Conservation (phyloP, 2,113 vertebrate species). For the Chauna torquata region DNA sequence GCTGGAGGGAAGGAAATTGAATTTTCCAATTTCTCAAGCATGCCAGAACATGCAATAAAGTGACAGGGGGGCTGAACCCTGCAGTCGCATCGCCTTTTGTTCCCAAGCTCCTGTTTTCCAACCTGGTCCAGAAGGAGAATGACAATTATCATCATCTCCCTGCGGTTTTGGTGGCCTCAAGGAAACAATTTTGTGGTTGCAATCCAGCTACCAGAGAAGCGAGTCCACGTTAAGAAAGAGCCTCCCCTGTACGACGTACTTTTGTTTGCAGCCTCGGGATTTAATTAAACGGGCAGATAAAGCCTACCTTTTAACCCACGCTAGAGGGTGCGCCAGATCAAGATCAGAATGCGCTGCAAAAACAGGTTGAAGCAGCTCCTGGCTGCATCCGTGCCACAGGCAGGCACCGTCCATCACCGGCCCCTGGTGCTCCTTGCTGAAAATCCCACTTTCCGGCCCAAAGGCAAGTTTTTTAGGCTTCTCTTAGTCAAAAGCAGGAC, state of each 20-base stretch:
- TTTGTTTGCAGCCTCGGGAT: constrained; percentile 43
- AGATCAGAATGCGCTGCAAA: constrained; percentile 24
- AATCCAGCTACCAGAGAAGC: neutral
- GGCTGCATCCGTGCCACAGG: accelerated
- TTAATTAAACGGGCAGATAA: constrained; percentile 48
- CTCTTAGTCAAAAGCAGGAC: neutral
- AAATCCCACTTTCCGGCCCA: neutral
- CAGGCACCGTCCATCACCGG: accelerated
- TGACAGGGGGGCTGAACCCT: neutral
- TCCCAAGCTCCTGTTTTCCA: neutral
- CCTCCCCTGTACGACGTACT: neutral
- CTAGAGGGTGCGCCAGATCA: neutral
- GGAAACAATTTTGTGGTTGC: constrained; percentile 44
- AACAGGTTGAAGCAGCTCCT: constrained; percentile 17
- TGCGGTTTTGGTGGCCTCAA: neutral
- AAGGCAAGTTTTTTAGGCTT: neutral
- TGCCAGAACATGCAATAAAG: neutral
- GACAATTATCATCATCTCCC: neutral
- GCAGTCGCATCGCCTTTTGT: neutral
- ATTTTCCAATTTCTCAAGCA: neutral
- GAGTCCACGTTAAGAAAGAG: neutral
- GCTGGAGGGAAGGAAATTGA: neutral
- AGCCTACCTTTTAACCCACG: constrained; percentile 41
- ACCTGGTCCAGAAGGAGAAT: neutral
- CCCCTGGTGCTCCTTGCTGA: neutral